These are phyloP conservation scores for Dipodomys stephensi DNA, from an alignment of 2,113 vertebrate species.

Conservation along the genomic window DNA sequence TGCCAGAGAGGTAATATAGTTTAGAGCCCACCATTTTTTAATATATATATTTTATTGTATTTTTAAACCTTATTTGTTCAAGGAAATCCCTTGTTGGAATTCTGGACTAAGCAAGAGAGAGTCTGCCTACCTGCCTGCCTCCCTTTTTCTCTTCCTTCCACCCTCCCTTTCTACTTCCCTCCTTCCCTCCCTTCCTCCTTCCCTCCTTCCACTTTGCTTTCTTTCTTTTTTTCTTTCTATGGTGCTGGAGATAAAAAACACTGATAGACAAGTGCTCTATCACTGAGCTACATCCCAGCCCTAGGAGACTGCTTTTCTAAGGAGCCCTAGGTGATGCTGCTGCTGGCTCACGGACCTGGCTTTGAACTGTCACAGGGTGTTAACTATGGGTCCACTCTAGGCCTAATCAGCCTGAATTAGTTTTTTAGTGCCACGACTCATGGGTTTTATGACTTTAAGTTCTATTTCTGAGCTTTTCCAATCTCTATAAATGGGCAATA, in stretches of 20 bases:
- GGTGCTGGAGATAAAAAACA: too few species aligned
- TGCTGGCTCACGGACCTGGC: neutral
- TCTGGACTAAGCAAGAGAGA: neutral
- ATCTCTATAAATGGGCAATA: neutral
- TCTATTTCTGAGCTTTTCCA: neutral
- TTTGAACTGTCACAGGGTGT: neutral
- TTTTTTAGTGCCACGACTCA: neutral
- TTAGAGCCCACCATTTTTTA: neutral
- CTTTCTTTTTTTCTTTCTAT: too few species aligned
- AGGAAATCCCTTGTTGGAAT: neutral
- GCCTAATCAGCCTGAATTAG: neutral
- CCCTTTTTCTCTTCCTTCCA: too few species aligned
- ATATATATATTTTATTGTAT: too few species aligned
- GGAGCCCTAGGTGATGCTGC: neutral
- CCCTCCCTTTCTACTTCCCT: too few species aligned
- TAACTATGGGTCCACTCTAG: neutral
- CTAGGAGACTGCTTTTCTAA: neutral
- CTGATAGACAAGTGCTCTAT: too few species aligned
- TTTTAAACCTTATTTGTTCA: neutral
- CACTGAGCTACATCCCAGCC: too few species aligned
- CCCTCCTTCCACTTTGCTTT: too few species aligned
- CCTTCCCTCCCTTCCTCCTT: too few species aligned
- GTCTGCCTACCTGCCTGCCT: too few species aligned
- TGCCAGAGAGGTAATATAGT: neutral
- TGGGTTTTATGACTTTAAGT: neutral